Percentiles rank a stretch among this genome's conserved stretches.
These are phyloP conservation scores for Dryoscopus gambensis DNA, from an alignment of 2,113 vertebrate genomes.

Conservation along the genomic window DNA sequence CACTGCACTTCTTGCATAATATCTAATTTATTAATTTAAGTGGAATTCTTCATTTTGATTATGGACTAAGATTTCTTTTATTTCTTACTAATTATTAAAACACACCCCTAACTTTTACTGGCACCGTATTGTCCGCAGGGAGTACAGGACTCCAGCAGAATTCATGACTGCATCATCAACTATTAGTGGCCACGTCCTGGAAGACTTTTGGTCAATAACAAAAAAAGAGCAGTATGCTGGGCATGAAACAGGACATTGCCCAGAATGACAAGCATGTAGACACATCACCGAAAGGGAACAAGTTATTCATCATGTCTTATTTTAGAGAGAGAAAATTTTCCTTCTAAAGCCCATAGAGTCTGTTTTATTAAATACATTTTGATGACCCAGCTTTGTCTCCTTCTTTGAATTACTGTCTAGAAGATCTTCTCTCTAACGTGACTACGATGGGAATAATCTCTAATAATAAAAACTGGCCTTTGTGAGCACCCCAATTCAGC, in stretches of 20 bases:
- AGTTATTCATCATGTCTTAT: neutral
- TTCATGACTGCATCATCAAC: neutral
- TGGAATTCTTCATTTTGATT: neutral
- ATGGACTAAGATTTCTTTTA: neutral
- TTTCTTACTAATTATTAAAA: neutral
- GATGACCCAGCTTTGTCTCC: neutral
- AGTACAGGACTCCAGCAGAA: neutral
- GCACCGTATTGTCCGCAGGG: neutral
- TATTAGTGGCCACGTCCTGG: neutral
- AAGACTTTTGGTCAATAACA: neutral
- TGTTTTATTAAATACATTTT: neutral
- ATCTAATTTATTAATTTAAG: neutral
- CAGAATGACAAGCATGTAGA: neutral
- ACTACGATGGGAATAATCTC: neutral
- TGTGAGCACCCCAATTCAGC: neutral
- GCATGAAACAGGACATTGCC: neutral
- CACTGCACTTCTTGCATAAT: neutral
- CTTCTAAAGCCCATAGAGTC: neutral
- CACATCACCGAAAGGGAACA: fast-evolving
- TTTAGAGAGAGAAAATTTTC: neutral
- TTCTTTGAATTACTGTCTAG: neutral
- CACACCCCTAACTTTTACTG: neutral
- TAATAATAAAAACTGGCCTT: neutral
- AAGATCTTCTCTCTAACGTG: neutral
- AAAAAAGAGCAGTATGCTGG: neutral